These are phyloP conservation scores for Phylloscopus trochiloides DNA, from an alignment of 2,113 vertebrate species.

Conservation along the genomic window DNA sequence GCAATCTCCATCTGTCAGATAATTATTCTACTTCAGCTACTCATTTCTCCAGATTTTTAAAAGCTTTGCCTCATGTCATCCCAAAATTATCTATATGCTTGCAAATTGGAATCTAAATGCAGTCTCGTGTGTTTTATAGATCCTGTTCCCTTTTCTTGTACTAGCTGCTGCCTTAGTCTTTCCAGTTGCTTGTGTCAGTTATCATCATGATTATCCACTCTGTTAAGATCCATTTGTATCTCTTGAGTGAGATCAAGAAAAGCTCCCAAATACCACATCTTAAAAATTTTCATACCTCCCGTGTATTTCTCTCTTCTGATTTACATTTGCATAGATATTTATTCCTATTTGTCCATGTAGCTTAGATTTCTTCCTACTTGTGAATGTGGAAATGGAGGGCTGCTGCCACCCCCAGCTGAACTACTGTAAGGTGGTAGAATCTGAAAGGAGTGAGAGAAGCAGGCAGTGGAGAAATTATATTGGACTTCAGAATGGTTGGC, in stretches of 20 bases:
- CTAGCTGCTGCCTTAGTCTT: background rate
- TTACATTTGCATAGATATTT: background rate
- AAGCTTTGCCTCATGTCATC: constrained; percentile 45
- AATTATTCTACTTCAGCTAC: constrained; percentile 57
- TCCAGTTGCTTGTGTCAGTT: background rate
- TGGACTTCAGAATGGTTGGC: background rate
- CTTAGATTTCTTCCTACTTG: background rate
- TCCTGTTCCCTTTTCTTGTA: background rate
- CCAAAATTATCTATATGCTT: constrained; percentile 40
- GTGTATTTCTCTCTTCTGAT: background rate
- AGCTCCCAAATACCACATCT: background rate
- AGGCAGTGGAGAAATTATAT: background rate
- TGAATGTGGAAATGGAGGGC: background rate
- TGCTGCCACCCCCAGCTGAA: background rate
- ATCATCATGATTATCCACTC: background rate
- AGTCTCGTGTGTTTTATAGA: background rate
- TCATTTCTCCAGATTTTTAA: constrained; percentile 55
- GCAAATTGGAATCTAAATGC: constrained; percentile 24
- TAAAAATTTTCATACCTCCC: background rate
- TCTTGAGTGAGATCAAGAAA: background rate
- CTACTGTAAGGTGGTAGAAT: background rate
- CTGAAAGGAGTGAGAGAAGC: background rate
- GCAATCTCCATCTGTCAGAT: constrained; percentile 66
- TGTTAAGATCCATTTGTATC: background rate
- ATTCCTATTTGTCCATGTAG: background rate